Base-by-base conservation (phyloP, 1,140 invertebrate species). In the Heliconius himera region DNA sequence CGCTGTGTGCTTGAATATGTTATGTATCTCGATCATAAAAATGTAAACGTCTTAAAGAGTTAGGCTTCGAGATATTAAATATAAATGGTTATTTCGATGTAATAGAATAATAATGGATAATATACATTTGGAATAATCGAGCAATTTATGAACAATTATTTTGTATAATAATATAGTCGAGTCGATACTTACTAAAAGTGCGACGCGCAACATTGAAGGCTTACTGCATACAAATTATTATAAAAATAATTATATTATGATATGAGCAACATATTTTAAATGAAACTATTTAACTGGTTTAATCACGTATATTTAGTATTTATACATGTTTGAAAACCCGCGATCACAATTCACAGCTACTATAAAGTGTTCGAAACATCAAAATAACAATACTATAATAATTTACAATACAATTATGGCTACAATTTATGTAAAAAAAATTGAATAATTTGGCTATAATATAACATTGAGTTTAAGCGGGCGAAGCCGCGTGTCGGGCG, bases 11-110 rank as follows among this genome's bases (percentile, higher is more conserved):
- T 83, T 77, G 80, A 79, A 86, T 85, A 84, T 77, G 84, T 85
- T 84, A 60, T 0, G 33, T 36, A 36, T 36, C 33, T 66, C 70
- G 80, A 60, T 83, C 76, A 88, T 90, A 89, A 91, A 93, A 90
- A 88, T 89, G 82, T 89, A 81, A 84, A 83, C 87, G 79, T 80
- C 83, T 70, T 85, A 85, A 88, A 88, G 85, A 90, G 85, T 88
- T 88, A 89, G 83, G 83, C 80, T 71, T 84, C 84, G 76, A 86
- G 88, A 90, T 88, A 86, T 87, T 81, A 70, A 79, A 84, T 38
- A 26, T 41, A 38, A 72, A 72, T 41, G 33, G 36, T 16, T 66
- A 66, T 26, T 66, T 11, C 11, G 60, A 29, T 66, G 54, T 60
- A 22, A 60, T 60, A 22, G 54, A 60, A 60, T 60, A 60, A n/a